Evolutionary conservation across 2,113 vertebrate species (phyloP), one percentile per base, ranked within the genome.

Genomic region (Erythrocercus mccallii): DNA sequence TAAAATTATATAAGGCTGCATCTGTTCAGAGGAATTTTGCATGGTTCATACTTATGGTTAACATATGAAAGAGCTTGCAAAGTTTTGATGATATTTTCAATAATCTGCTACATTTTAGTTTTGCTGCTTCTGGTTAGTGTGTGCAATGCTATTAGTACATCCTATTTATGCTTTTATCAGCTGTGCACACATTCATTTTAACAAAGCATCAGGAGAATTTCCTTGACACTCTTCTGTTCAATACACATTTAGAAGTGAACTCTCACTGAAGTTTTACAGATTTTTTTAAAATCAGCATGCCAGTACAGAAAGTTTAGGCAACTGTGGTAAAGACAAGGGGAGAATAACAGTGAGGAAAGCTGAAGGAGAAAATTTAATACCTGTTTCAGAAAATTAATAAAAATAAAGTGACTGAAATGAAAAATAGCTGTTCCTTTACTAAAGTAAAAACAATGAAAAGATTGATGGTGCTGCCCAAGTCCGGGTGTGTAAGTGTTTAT

Each of bases 401-500:
- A 93, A 81, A 74, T 60, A 78, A 86, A 93, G 47, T 33, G 57
- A 66, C 40, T 64, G 62, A 90, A 91, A 82, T 80, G 44, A 80
- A 94, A 92, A 92, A 66, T 95, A 96, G 72, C 81, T 90, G 62
- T 92, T 95, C 51, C 33, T 87, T 79, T 77, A 66, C 30, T 54
- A 23, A 86, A 86, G 60, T 45, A 83, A 92, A 94, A 85, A 76
- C 81, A 91, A 50, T 54, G 6, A 90, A 33, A 81, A 91, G 78
- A 74, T 66, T 82, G 74, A 70, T 92, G 81, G 54, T 37, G 33
- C 72, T 81, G 60, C 88, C n/a, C 24, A 10, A 40, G 21, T 70
- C 51, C 4, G 87, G 81, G 79, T 95, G 94, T 89, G 81, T 58
- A 44, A 0, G 0, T 85, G 71, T 94, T 94, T 86, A 81, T 88